Percentiles rank a stretch among this genome's conserved stretches.
phyloP scores from a whole-genome alignment of 2,888 invertebrate species.

The Brachyptera risi region DNA sequence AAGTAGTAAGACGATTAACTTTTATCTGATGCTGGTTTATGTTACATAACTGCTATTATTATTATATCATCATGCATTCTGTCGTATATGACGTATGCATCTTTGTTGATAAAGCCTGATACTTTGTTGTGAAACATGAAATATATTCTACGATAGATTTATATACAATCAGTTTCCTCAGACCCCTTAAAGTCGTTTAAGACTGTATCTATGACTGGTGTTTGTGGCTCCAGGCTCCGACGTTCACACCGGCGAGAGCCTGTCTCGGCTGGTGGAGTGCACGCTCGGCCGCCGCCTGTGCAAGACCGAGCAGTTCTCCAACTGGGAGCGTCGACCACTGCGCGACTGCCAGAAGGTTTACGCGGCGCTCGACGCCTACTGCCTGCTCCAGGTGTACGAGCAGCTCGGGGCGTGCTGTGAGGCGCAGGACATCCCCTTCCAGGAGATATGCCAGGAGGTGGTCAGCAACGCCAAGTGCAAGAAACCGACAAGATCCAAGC shows the following conservation, averaged over 20 bases:
- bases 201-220: too few species aligned
- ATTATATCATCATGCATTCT: too few species aligned
- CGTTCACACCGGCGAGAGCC: conserved; percentile 57
- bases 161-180: too few species aligned
- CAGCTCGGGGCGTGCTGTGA: conserved; percentile 52
- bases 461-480: conserved; percentile 29
- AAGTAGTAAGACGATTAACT: too few species aligned
- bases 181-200: too few species aligned
- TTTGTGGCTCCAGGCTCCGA: conserved; percentile 38
- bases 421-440: conserved; percentile 55
- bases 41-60: too few species aligned
- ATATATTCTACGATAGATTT: too few species aligned
- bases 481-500: too few species aligned
- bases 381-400: conserved; percentile 75
- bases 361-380: conserved; percentile 86
- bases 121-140: too few species aligned
- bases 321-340: conserved; percentile 83
- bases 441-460: conserved; percentile 58
- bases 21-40: too few species aligned
- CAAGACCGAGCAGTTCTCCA: conserved; percentile 88
- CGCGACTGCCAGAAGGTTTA: conserved; percentile 72
- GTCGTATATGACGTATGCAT: too few species aligned
- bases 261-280: conserved; percentile 68
- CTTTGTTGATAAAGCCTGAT: too few species aligned
- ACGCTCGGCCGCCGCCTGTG: conserved; percentile 73